These are phyloP conservation scores for Fratercula arctica DNA, from an alignment of 2,797 vertebrate genomes.

Conservation along the genomic window DNA sequence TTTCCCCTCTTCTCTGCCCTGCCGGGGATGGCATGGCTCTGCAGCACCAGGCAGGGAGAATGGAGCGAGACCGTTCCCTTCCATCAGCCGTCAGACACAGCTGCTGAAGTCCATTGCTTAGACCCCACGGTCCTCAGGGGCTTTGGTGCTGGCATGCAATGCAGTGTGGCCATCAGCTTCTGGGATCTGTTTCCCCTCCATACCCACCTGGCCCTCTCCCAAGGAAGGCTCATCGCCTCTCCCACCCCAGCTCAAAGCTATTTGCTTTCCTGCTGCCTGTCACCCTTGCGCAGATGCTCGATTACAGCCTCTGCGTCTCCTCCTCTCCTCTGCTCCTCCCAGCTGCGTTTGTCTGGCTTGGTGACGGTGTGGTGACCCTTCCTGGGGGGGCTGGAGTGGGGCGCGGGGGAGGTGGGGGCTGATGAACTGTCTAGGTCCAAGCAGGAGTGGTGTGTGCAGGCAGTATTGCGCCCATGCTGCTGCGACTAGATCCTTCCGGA, in stretches of 20 bases:
- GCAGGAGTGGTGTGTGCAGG: not conserved
- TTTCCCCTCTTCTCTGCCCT: not conserved
- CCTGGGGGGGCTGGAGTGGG: rapidly evolving
- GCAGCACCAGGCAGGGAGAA: not conserved
- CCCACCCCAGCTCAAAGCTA: not conserved
- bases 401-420: rapidly evolving
- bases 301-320: not conserved
- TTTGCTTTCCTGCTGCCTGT: not conserved
- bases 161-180: not conserved
- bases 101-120: not conserved
- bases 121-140: rapidly evolving
- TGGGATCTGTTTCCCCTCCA: rapidly evolving
- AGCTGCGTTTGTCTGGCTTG: not conserved
- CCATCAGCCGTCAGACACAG: not conserved
- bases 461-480: not conserved
- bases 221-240: not conserved
- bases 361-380: not conserved
- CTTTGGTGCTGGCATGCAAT: not conserved
- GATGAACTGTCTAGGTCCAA: not conserved
- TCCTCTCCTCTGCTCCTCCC: not conserved
- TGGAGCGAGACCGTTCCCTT: rapidly evolving
- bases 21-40: rapidly evolving
- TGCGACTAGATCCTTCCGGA: not conserved
- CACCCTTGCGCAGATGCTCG: not conserved
- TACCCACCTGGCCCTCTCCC: not conserved